phyloP scores from a whole-genome alignment of 1,140 invertebrate genomes.

The Periplaneta americana region DNA sequence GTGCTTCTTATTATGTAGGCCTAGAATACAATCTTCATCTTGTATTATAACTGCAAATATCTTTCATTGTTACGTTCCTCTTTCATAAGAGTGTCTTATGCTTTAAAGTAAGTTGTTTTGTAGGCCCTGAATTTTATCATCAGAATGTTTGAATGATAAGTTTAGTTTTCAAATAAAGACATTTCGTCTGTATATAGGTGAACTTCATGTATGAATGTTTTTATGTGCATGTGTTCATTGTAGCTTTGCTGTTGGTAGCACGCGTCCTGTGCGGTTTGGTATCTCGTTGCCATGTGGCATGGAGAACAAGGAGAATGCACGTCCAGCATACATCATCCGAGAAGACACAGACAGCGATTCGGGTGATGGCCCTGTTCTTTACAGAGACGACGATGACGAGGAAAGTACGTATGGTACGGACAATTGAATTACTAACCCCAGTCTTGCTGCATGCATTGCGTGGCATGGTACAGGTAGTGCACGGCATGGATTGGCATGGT shows the following conservation, averaged over 20 bases:
- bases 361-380: conserved; percentile 63
- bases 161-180: too few relatives aligned
- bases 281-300: conserved; percentile 61
- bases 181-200: not conserved
- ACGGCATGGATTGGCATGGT: not conserved
- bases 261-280: conserved; percentile 71
- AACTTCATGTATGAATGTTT: conserved; percentile 24
- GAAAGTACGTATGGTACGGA: conserved; percentile 38
- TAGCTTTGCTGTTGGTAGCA: conserved; percentile 40
- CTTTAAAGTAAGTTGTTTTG: too few relatives aligned
- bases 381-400: conserved; percentile 68
- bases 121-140: too few relatives aligned
- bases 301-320: conserved; percentile 81
- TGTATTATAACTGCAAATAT: too few relatives aligned
- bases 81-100: too few relatives aligned
- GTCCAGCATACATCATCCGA: conserved; percentile 63
- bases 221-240: not conserved
- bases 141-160: too few relatives aligned
- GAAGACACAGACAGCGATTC: conserved; percentile 52
- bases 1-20: too few relatives aligned
- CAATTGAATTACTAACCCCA: not conserved
- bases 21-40: too few relatives aligned
- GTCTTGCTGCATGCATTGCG: not conserved
- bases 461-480: not conserved
- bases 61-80: too few relatives aligned